phyloP scores from a whole-genome alignment of 2,888 invertebrate genomes.

The Hyles lineata region DNA sequence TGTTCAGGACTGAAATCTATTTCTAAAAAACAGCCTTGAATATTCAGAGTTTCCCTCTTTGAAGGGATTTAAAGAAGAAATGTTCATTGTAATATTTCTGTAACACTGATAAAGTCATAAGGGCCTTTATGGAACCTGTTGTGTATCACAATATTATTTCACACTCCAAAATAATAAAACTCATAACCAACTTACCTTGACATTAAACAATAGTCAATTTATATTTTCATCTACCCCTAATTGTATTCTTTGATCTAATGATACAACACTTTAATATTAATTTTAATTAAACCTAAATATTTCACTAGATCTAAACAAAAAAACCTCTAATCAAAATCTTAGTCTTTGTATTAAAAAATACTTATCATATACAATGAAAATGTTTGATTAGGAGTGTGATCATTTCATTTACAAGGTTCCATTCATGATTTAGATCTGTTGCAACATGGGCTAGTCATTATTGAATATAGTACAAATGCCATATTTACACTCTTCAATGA shows the following conservation, averaged over 20 bases:
- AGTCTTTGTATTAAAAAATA: slow-evolving; percentile 24
- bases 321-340: slow-evolving; percentile 18
- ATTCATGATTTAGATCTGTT: neutral
- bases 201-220: slow-evolving; percentile 9
- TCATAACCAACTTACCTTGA: slow-evolving; percentile 3
- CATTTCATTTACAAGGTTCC: slow-evolving; percentile 3
- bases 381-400: slow-evolving; percentile 9
- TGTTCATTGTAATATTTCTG: neutral
- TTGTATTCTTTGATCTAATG: slow-evolving; percentile 16
- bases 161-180: slow-evolving; percentile 10
- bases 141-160: slow-evolving; percentile 20
- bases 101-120: neutral
- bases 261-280: slow-evolving; percentile 15
- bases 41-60: neutral
- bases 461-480: slow-evolving; percentile 23
- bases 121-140: slow-evolving; percentile 7
- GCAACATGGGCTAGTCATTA: slow-evolving; percentile 13
- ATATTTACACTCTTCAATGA: neutral
- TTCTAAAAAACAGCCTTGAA: slow-evolving; percentile 14
- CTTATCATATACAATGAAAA: slow-evolving; percentile 6
- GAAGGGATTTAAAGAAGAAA: neutral
- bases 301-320: slow-evolving; percentile 16
- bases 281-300: slow-evolving; percentile 23
- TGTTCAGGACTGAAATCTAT: slow-evolving; percentile 5
- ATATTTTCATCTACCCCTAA: slow-evolving; percentile 8